Evolutionary conservation across 1,140 invertebrate genomes (phyloP), one percentile per base, ranked within the genome.

Genomic region (Episyrphus balteatus): DNA sequence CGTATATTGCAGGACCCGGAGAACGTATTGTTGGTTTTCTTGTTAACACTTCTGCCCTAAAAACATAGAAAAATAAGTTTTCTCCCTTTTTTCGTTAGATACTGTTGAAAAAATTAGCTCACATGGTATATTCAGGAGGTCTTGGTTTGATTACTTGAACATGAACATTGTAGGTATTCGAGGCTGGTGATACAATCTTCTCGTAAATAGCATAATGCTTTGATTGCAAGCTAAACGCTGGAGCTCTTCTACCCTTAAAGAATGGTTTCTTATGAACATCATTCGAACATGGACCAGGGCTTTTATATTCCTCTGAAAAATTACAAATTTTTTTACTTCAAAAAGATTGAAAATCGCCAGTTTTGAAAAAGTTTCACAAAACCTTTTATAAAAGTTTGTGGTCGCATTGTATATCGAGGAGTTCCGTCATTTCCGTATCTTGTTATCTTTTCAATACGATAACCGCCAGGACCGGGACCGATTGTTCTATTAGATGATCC

Each of bases 1-100:
- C 51, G 41, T 77, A 77, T 5, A 69, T 66, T 0, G 74, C 75
- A 5, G 75, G 75, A 11, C 74, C 75, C 5, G 74, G 75, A 3
- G 72, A 26, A 74, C 37, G 18, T 5, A 14, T 12, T 2, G 34
- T 30, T 2, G 5, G 12, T 15, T 26, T 21, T 14, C 13, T n/a
- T 47, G 10, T 43, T 21, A 19, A 21, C 2, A 19, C 68, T 73
- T 73, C 5, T 49, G 58, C 48, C 58, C 61, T 3, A 51, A 33
- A 46, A 17, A 15, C 21, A 26, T 15, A 18, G n/a, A 31, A 44
- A 2, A 18, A 44, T 39, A 31, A 46, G 8, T 40, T 12, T 34
- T 9, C 8, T n/a, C 18, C 12, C 64, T 13, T 37, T n/a, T n/a
- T n/a, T n/a, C n/a, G n/a, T n/a, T n/a, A n/a, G n/a, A n/a, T n/a